A percentile compares a stretch with the other conserved stretches of the same genome.
phyloP scores from a whole-genome alignment of 1,140 invertebrate genomes.

The Cydia amplana region DNA sequence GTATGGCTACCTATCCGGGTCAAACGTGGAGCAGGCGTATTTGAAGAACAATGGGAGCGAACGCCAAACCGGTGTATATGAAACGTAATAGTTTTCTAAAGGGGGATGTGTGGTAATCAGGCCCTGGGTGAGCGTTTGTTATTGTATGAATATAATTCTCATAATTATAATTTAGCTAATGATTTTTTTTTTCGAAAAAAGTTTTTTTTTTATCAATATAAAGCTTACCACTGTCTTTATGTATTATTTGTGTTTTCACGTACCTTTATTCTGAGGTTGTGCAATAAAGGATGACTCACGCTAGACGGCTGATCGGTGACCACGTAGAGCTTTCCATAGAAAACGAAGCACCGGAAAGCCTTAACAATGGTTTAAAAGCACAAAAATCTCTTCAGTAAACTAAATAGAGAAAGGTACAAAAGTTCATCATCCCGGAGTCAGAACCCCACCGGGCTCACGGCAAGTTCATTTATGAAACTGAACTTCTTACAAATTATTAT shows the following conservation, averaged over 20 bases:
- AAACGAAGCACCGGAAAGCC: no score
- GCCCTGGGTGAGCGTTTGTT: neutral
- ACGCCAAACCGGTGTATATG: conserved; percentile 48
- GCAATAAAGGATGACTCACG: no score
- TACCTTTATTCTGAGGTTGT: no score
- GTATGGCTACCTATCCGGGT: conserved; percentile 60
- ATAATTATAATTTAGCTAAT: no score
- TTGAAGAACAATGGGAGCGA: conserved; percentile 66
- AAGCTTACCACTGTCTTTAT: no score
- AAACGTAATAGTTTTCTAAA: conserved; percentile 50
- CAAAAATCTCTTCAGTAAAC: neutral
- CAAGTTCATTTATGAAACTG: conserved; percentile 6
- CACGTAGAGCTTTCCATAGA: no score
- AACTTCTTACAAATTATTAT: conserved; percentile 17
- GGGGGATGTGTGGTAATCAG: conserved; percentile 11
- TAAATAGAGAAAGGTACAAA: neutral
- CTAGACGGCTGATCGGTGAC: no score
- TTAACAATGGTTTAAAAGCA: no score
- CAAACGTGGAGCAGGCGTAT: conserved; percentile 54
- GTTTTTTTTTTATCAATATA: no score
- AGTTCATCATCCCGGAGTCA: conserved; percentile 1
- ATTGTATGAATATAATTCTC: neutral
- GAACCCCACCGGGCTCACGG: neutral
- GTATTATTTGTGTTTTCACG: no score
- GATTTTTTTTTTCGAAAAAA: no score